Evolutionary conservation across 2,113 vertebrate genomes (phyloP).

Genomic region (Guaruba guarouba): DNA sequence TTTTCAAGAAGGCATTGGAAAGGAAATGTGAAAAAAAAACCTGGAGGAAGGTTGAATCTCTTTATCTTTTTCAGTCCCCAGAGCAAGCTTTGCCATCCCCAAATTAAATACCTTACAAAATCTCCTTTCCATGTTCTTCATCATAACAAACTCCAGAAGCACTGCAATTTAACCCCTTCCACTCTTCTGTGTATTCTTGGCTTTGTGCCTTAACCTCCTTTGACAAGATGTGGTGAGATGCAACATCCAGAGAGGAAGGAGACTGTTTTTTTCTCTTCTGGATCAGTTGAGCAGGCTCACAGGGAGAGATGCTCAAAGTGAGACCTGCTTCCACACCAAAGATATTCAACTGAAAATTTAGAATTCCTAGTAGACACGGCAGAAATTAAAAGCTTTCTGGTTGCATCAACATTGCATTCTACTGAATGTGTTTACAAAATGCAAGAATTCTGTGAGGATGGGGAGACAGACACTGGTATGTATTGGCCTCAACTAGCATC

Average conservation of each 20-base stretch:
- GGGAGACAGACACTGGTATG: not conserved
- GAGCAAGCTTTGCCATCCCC: not conserved
- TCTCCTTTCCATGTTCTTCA: not conserved
- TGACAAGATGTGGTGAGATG: not conserved
- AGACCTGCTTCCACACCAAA: not conserved
- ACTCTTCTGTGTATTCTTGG: not conserved
- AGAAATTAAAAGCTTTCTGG: not conserved
- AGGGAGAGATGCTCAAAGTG: not conserved
- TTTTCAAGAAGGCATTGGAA: not conserved
- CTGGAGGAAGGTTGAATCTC: not conserved
- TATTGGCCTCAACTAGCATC: accelerated
- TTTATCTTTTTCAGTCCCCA: not conserved
- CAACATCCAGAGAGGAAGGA: not conserved
- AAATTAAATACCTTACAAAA: not conserved
- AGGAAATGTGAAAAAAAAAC: not conserved
- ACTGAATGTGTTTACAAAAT: not conserved
- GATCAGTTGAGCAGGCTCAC: not conserved
- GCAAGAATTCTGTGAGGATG: not conserved
- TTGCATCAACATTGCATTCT: not conserved
- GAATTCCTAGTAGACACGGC: not conserved
- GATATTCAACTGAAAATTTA: not conserved
- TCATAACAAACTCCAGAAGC: not conserved
- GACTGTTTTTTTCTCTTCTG: not conserved
- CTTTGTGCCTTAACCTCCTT: not conserved
- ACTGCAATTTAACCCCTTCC: accelerated